Evolutionary conservation across 2,113 vertebrate species (phyloP).

Genomic region (Sus scrofa): T2T-Sscrofa CM000819.6:98483501-98484000

Average conservation of each 20-base stretch:
- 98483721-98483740: not conserved
- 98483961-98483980: not conserved
- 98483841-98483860: not conserved
- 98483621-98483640: not conserved
- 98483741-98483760: not conserved
- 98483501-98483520: not conserved
- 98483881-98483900: not conserved
- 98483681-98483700: not conserved
- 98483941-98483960: not conserved
- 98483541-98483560: not conserved
- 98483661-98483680: not conserved
- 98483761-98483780: not conserved
- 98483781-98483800: not conserved
- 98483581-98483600: not conserved
- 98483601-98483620: not conserved
- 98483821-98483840: not conserved
- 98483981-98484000: not conserved
- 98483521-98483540: not conserved
- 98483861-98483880: not conserved
- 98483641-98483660: not conserved
- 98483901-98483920: not conserved
- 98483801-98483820: not conserved
- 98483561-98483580: not conserved
- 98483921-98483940: not conserved
- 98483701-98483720: not conserved